Evolutionary conservation across 2,888 invertebrate genomes (phyloP), one percentile per base, ranked within the genome.

Genomic region (Synanthedon andrenaeformis): DNA sequence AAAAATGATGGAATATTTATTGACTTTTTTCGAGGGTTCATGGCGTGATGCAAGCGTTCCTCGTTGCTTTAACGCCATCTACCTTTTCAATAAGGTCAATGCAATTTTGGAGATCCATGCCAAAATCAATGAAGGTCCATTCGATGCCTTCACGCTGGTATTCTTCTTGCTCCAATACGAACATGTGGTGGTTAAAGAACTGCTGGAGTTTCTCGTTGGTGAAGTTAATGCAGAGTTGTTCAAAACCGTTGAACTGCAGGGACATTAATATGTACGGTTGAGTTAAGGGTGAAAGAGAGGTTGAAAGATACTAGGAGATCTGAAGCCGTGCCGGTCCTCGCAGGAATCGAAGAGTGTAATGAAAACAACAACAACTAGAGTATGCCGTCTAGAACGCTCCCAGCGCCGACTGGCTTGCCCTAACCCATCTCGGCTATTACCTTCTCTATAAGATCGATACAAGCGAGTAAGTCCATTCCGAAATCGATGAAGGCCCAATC

Each of bases 121-220:
- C 97, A 88, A 97, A 97, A 91, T 98, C 97, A 88, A 97, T 97
- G 91, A 97, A 97, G 68, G 91, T 91, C 97, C 97, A 98, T 77
- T 95, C 91, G 89, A 97, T 97, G 79, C 97, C 97, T 86, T 97
- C 97, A 72, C 89, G 91, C 87, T 95, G 94, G 91, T 97, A 97
- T 82, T 97, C 97, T 86, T 97, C 97, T 93, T 97, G 97, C 87
- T 97, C 97, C 70, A 97, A 92, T 71, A 97, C 96, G 89, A 97
- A 97, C 97, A 97, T 97, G 92, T 97, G 95, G 80, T 97, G 97
- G 90, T 97, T 97, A 94, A 97, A 97, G 92, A 97, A 97, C 88
- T 97, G 97, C 90, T 98, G 97, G 75, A 97, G 92, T 89, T 96
- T 96, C 90, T 97, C 97, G 87, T 97, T 97, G 88, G 97, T 97